Evolutionary conservation across 2,888 invertebrate species (phyloP).

Genomic region (Dryadula phaetusa): DNA sequence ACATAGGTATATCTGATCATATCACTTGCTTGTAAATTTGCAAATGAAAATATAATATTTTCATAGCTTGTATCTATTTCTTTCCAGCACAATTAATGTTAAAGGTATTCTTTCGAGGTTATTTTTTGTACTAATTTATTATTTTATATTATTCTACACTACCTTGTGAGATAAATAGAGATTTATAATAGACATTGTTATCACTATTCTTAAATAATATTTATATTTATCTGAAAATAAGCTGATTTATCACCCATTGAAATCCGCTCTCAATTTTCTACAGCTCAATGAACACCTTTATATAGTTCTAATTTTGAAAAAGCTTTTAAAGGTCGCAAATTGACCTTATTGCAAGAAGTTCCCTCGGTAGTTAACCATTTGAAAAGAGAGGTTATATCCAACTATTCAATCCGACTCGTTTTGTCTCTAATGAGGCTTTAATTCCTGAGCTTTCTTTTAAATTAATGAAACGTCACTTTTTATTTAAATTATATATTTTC

Average conservation of each 20-base stretch:
- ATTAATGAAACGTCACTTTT: neutral
- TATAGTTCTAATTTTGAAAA: conserved; percentile 15
- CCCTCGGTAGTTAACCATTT: conserved; percentile 17
- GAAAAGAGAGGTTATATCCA: conserved; percentile 26
- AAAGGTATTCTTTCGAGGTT: neutral
- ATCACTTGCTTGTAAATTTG: no score
- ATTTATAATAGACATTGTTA: no score
- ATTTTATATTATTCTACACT: neutral
- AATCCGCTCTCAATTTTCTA: neutral
- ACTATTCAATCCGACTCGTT: conserved; percentile 30
- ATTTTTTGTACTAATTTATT: neutral
- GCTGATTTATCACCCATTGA: neutral
- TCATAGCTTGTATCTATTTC: no score
- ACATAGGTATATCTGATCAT: no score
- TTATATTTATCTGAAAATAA: conserved; percentile 1
- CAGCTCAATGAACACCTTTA: conserved; percentile 18
- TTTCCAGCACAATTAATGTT: no score
- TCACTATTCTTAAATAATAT: neutral
- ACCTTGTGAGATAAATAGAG: neutral
- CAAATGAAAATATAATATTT: no score
- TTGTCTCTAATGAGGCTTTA: conserved; percentile 38
- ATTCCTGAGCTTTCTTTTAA: conserved; percentile 18
- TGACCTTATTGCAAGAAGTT: conserved; percentile 25
- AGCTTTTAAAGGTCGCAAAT: conserved; percentile 23
- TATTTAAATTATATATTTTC: neutral